Evolutionary conservation across 2,113 vertebrate genomes (phyloP), one percentile per base, ranked within the genome.

Genomic region (Saimiri boliviensis): DNA sequence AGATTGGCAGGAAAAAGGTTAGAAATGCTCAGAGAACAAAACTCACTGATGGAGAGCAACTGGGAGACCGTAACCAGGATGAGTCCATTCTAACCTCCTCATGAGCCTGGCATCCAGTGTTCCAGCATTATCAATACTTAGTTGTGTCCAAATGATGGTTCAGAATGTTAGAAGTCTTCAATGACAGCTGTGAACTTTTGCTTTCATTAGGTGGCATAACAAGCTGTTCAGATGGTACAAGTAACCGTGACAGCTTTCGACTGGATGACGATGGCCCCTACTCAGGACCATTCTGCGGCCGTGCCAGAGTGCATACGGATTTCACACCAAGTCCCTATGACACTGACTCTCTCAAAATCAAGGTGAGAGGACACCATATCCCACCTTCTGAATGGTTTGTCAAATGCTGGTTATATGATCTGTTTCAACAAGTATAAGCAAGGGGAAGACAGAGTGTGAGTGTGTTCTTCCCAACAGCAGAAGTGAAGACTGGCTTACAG

Each of bases 301-400:
- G 99, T 85, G 99, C 99, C 76, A 98, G 98, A 94, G 99, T 99
- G 16, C 99, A 99, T 83, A 99, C 99, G 0, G 99, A 99, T 94
- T 99, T 99, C 94, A 99, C 99, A 1, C 99, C 99, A 1, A 99
- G 99, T 86, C 99, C 99, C 0, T 99, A 99, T 0, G 99, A 99
- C 96, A 99, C 98, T 0, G 99, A 99, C 73, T 99, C 99, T 19
- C 99, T 99, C 88, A 99, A 99, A 98, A 99, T 99, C 94, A 99
- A 99, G 99, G 99, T 99, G 96, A 47, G 94, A 4, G n/a, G n/a
- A 25, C 12, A 25, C 40, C 47, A 30, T 23, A 10, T 35, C 4
- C 60, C 58, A 12, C 42, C 16, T 87, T 35, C 19, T n/a, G 27
- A 42, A 25, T 80, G 58, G 23, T 30, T 45, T 87, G 20, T 49